phyloP scores from a whole-genome alignment of 2,797 vertebrate species.

The Furcifer pardalis region DNA sequence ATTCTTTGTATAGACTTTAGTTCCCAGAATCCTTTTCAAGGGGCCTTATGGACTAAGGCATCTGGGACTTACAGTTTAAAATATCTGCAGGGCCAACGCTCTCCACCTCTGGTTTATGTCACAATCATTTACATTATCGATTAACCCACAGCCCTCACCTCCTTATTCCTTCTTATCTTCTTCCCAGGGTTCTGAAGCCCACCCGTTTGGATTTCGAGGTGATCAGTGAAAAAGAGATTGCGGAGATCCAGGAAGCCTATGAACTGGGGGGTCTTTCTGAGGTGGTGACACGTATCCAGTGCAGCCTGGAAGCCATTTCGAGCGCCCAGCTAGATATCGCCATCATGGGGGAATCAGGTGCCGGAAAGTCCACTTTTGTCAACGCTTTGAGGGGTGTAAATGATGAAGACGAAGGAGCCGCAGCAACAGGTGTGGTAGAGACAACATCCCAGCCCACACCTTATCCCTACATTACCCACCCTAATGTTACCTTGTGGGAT shows the following conservation, averaged over 20 bases:
- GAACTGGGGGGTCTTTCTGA: conserved; percentile 71
- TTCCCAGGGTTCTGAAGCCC: conserved; percentile 44
- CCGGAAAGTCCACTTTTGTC: conserved; percentile 57
- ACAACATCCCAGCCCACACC: conserved; percentile 47
- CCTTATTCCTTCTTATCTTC: not conserved
- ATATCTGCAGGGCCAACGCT: too few species aligned
- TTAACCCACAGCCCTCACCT: not conserved
- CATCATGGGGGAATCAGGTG: conserved; percentile 46
- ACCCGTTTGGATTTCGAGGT: conserved; percentile 68
- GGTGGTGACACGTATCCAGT: conserved; percentile 68
- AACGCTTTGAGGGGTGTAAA: conserved; percentile 57
- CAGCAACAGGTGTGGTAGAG: conserved; percentile 26
- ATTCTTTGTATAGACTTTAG: too few species aligned
- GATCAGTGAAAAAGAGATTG: conserved; percentile 65
- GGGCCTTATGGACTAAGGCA: too few species aligned
- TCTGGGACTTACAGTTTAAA: not conserved
- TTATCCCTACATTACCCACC: conserved; percentile 71
- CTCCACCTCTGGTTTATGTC: too few species aligned
- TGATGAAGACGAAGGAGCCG: conserved; percentile 51
- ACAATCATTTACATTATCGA: too few species aligned
- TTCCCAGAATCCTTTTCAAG: too few species aligned
- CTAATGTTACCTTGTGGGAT: conserved; percentile 75
- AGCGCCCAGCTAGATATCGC: conserved; percentile 66
- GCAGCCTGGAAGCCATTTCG: conserved; percentile 67
- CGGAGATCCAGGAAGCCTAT: conserved; percentile 71